These are phyloP conservation scores for Boleophthalmus pectinirostris DNA, from an alignment of 2,113 vertebrate genomes.

Conservation along the genomic window DNA sequence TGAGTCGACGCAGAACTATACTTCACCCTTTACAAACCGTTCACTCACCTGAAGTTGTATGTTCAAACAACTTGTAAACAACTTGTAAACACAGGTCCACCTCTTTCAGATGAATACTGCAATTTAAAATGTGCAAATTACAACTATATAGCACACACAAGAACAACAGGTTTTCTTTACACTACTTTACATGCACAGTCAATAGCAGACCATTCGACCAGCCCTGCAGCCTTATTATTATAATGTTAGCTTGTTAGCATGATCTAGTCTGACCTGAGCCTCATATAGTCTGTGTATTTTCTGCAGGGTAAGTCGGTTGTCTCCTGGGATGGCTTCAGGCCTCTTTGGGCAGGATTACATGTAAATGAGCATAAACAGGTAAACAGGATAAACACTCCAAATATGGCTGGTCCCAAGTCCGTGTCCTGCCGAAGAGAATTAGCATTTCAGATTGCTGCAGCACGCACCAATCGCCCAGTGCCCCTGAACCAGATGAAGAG, in stretches of 20 bases:
- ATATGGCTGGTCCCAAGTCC: slow-evolving; percentile 1
- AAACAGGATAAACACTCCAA: not conserved
- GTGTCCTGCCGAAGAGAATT: not conserved
- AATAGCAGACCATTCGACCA: not conserved
- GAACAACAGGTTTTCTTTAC: not conserved
- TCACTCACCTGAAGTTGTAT: no score
- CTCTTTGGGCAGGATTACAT: not conserved
- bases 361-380: slow-evolving; percentile 7
- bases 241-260: not conserved
- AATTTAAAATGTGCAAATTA: not conserved
- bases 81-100: no score
- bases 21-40: no score
- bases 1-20: no score
- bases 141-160: no score
- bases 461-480: not conserved
- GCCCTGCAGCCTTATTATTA: not conserved
- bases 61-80: no score
- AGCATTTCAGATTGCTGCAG: slow-evolving; percentile 5
- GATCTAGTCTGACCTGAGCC: not conserved
- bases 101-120: not conserved
- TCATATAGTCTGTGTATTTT: not conserved
- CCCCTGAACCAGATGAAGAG: slow-evolving; percentile 1
- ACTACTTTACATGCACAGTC: not conserved
- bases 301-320: not conserved
- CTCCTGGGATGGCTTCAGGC: not conserved